Conservation (phyloP, 2,888 invertebrate genomes). For the Aphodius sticticus region DNA sequence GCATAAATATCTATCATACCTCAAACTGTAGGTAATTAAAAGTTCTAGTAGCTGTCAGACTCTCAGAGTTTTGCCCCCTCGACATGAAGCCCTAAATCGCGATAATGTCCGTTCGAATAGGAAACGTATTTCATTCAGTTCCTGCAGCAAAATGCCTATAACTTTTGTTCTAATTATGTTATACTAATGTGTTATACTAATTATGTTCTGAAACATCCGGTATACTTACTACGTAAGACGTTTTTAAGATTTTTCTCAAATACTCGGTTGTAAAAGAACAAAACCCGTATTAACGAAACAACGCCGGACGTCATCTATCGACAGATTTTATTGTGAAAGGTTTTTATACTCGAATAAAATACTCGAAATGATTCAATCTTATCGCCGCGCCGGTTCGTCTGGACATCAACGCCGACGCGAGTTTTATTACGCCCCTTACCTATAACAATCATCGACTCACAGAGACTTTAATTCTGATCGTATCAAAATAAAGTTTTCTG, state of each 20-base stretch:
- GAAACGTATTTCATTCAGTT: too few species aligned
- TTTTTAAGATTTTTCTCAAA: background rate
- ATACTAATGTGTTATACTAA: too few species aligned
- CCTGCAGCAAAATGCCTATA: too few species aligned
- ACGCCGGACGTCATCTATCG: background rate
- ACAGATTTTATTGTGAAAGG: background rate
- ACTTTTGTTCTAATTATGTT: too few species aligned
- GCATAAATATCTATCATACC: too few species aligned
- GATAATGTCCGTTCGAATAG: too few species aligned
- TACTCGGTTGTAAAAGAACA: background rate
- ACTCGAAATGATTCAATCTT: background rate
- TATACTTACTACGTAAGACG: too few species aligned
- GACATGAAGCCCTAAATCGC: too few species aligned
- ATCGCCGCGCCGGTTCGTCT: background rate
- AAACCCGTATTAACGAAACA: background rate
- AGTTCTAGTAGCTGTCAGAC: too few species aligned
- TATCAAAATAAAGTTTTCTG: background rate
- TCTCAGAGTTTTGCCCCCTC: too few species aligned
- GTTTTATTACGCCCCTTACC: background rate
- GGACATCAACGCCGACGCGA: background rate
- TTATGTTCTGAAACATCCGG: too few species aligned
- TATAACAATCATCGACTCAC: background rate
- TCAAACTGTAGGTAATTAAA: too few species aligned
- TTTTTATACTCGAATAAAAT: background rate
- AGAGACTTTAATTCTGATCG: background rate